Evolutionary conservation across 1,140 invertebrate genomes (phyloP).

Genomic region (Acromyrmex charruanus): DNA sequence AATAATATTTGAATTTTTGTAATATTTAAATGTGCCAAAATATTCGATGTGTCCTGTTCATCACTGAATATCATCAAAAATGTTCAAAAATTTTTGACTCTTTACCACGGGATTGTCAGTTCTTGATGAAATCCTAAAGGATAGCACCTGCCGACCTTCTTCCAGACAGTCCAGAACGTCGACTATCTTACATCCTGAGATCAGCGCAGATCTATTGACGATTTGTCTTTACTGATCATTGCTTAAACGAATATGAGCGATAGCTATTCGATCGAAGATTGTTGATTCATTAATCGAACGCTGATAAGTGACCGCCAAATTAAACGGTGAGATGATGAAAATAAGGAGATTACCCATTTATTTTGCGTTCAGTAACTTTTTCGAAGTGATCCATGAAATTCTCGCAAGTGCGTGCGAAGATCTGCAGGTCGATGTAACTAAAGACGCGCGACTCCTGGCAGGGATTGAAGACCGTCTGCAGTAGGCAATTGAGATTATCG

Average conservation of each 20-base stretch:
- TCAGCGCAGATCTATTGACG: conserved; percentile 75
- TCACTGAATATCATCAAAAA: too few relatives aligned
- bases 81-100: too few relatives aligned
- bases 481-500: conserved; percentile 79
- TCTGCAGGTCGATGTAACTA: conserved; percentile 61
- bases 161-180: conserved; percentile 83
- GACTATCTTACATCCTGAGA: conserved; percentile 84
- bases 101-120: conserved; percentile 54
- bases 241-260: conserved; percentile 9
- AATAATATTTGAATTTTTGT: too few relatives aligned
- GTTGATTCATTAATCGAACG: neutral
- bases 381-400: conserved; percentile 85
- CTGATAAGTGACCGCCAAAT: neutral
- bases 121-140: conserved; percentile 71
- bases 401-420: conserved; percentile 75
- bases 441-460: conserved; percentile 38
- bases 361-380: conserved; percentile 82
- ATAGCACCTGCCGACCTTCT: conserved; percentile 80
- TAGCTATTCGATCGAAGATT: neutral
- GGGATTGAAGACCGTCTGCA: conserved; percentile 63
- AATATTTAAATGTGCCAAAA: too few relatives aligned
- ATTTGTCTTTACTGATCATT: conserved; percentile 38
- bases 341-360: conserved; percentile 79
- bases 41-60: too few relatives aligned
- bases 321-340: neutral